Base-by-base conservation (phyloP, 2,888 invertebrate species). In the Philonicus albiceps region DNA sequence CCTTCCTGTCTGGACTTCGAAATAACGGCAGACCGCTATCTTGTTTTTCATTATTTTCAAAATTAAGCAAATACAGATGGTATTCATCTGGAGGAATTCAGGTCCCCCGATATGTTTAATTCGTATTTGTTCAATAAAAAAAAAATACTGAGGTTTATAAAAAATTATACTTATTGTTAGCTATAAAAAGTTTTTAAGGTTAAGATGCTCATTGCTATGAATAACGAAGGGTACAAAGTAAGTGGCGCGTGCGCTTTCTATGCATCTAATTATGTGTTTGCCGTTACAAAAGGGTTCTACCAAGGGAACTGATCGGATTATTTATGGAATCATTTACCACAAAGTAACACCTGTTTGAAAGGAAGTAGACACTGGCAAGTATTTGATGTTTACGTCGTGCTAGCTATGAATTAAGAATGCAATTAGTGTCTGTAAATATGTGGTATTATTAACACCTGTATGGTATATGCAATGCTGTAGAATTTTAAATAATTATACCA, bases 11-110 rank as follows among this genome's bases (percentile, higher is more conserved):
- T 80, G 64, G 64, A 22, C 64, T 19, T 19, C 2, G 19, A 55
- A 83, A 34, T 64, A 83, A 64, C 81, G 81, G 81, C 55, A 34
- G 81, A 27, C 81, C 64, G 81, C 27, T 83, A 81, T n/a, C 4
- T 80, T 80, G n/a, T 80, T 76, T 76, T 64, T 22, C 64, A 19
- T 22, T 55, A 19, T 64, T 31, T 40, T 13, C 19, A 30, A 30
- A 49, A 30, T 80, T 43, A 30, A 80, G 31, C 31, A 80, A 80
- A 80, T 49, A 53, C 49, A 53, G 53, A 80, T 80, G 80, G n/a
- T 13, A 22, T 64, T 64, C 22, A 22, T 64, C 27, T 64, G 27
- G 64, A 64, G 64, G 64, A 64, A 64, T 64, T 64, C 27, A 27
- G 3, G 19, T 64, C 27, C 22, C 22, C 11, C 11, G 1, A 13